Percentiles rank a stretch among this genome's conserved stretches.
phyloP scores from a whole-genome alignment of 2,888 invertebrate species.

The Luperina testacea region DNA sequence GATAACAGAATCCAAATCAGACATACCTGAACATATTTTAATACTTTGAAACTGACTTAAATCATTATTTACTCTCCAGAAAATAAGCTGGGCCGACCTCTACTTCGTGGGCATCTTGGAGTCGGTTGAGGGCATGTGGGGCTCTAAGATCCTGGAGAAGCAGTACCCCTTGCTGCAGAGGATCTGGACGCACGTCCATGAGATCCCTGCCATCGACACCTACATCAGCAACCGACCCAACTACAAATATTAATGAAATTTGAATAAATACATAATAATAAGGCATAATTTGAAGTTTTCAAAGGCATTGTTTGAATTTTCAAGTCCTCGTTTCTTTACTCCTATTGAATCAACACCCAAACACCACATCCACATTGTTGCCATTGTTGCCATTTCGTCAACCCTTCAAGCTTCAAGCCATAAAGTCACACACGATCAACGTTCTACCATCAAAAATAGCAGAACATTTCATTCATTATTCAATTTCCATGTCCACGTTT shows the following conservation, averaged over 20 bases:
- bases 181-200: constrained; percentile 67
- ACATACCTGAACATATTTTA: no score
- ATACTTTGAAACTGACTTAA: background rate
- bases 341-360: constrained; percentile 2
- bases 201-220: constrained; percentile 69
- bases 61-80: constrained; percentile 15
- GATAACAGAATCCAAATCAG: background rate
- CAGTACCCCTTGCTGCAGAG: constrained; percentile 66
- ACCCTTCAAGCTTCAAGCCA: constrained; percentile 21
- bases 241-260: constrained; percentile 56
- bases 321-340: background rate
- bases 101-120: constrained; percentile 72
- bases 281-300: background rate
- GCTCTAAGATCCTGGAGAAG: constrained; percentile 64
- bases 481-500: background rate
- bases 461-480: constrained; percentile 71
- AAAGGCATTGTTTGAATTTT: background rate
- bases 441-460: constrained; percentile 56
- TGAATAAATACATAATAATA: constrained; percentile 27
- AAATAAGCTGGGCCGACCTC: constrained; percentile 70
- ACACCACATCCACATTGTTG: constrained; percentile 8
- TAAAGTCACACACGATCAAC: constrained; percentile 40
- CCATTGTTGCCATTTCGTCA: constrained; percentile 27
- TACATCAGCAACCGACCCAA: constrained; percentile 71
- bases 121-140: constrained; percentile 68